Evolutionary conservation across 2,888 invertebrate genomes (phyloP), one percentile per base, ranked within the genome.

Genomic region (Lamellibrachia satsuma): DNA sequence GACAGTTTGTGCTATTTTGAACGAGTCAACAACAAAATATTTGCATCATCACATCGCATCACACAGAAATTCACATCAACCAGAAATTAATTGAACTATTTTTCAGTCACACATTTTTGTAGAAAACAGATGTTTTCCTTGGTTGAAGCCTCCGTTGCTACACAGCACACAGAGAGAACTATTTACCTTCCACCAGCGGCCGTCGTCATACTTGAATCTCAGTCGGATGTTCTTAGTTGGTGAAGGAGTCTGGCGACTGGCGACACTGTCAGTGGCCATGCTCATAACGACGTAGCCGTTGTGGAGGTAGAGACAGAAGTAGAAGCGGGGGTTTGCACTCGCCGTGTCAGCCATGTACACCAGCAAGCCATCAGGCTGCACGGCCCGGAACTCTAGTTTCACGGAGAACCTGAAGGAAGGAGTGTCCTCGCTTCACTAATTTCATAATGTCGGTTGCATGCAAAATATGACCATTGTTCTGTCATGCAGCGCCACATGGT

Each of bases 181-280:
- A 51, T 93, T 91, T 92, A 95, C 95, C 93, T 93, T 92, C 52
- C 93, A 93, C 95, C 95, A 95, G n/a, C 93, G 27, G 9, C 94
- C 95, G 22, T 94, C 93, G 90, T 94, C 93, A 91, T 94, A 94
- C 11, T 57, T 93, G 22, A 93, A 93, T 51, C 90, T 92, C 22
- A 91, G 91, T 11, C 60, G 92, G 51, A 60, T 75, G 75, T 55
- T 60, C 9, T 90, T 55, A 27, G 75, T 92, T 6, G 52, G 52
- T 51, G 52, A 51, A 7, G 91, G 91, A 22, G 7, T 15, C 52
- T 91, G 15, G n/a, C 51, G 27, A 91, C 91, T 51, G 55, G 60
- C 4, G 91, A 57, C 55, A n/a, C 90, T 91, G 57, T 60, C 51
- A 22, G 92, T 60, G 27, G 90, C 60, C 92, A 94, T 93, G 51